A percentile compares a stretch with the other conserved stretches of the same genome.
Conservation (phyloP, 2,888 invertebrate species). For the Cryptocephalus moraei region DNA sequence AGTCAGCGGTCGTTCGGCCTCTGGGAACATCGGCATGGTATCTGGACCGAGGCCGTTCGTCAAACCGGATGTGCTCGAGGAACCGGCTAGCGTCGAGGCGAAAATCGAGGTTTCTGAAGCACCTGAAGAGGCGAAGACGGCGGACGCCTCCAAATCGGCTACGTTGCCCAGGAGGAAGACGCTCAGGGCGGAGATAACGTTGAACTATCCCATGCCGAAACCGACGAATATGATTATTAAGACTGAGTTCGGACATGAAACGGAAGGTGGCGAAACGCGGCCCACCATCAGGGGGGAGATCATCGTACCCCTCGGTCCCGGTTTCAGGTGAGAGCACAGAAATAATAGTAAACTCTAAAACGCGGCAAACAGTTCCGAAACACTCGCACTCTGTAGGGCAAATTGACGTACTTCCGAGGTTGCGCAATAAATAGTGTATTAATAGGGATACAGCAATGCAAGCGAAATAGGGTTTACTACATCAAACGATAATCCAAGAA, state of each 20-base stretch:
- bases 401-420: too few species aligned
- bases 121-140: slow-evolving; percentile 51
- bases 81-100: slow-evolving; percentile 11
- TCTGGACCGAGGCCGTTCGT: slow-evolving; percentile 28
- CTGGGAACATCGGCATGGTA: slow-evolving; percentile 42
- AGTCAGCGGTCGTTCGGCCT: slow-evolving; percentile 42
- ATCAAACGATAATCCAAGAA: too few species aligned
- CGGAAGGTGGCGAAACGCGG: slow-evolving; percentile 25
- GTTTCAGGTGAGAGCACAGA: slow-evolving; percentile 21
- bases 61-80: slow-evolving; percentile 19
- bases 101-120: slow-evolving; percentile 24
- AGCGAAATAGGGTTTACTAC: too few species aligned
- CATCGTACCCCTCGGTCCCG: slow-evolving; percentile 41
- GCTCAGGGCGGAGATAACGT: slow-evolving; percentile 50
- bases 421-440: too few species aligned
- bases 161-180: slow-evolving; percentile 56
- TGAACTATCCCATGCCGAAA: slow-evolving; percentile 42
- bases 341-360: too few species aligned
- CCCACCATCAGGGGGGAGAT: slow-evolving; percentile 46
- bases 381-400: too few species aligned
- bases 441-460: too few species aligned
- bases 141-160: slow-evolving; percentile 56
- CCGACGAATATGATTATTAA: slow-evolving; percentile 44
- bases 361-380: too few species aligned
- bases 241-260: slow-evolving; percentile 51